Evolutionary conservation across 2,797 vertebrate species (phyloP).

Genomic region (Echiichthys vipera): DNA sequence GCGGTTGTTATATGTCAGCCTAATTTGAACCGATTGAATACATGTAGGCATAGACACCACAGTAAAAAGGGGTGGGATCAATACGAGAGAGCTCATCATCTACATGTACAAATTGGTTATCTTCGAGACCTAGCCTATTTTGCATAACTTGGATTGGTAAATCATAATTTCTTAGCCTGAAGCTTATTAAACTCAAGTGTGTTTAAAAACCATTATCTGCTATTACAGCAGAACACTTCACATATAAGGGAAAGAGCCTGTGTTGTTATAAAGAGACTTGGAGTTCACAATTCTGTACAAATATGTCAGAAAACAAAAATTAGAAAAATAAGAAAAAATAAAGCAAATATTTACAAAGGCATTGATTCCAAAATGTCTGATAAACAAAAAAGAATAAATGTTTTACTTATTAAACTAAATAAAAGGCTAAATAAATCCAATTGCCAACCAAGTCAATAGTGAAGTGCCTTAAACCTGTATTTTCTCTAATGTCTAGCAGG

Average conservation of each 20-base stretch:
- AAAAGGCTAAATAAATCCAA: not conserved
- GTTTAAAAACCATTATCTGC: constrained; percentile 16
- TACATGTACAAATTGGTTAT: not conserved
- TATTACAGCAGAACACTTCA: not conserved
- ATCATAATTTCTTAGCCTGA: constrained; percentile 11
- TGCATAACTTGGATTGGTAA: not conserved
- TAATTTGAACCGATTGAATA: constrained; percentile 32
- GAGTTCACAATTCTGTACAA: not conserved
- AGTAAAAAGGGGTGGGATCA: not conserved
- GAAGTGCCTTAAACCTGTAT: too few species aligned
- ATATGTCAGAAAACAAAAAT: not conserved
- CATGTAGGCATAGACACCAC: constrained; percentile 5
- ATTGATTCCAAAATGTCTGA: too few species aligned
- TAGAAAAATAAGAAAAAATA: too few species aligned
- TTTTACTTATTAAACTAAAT: not conserved
- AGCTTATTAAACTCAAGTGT: constrained; percentile 8
- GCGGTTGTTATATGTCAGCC: constrained; percentile 45
- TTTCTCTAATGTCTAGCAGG: too few species aligned
- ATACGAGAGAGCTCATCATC: not conserved
- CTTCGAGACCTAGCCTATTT: not conserved
- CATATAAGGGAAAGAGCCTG: not conserved
- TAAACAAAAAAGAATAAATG: not conserved
- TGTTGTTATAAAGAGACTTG: not conserved
- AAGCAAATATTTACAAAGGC: too few species aligned
- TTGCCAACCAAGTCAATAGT: too few species aligned